Percentiles rank a stretch among this genome's conserved stretches.
These are phyloP conservation scores for Lophotis ruficrista DNA, from an alignment of 2,113 vertebrate species.

Conservation along the genomic window DNA sequence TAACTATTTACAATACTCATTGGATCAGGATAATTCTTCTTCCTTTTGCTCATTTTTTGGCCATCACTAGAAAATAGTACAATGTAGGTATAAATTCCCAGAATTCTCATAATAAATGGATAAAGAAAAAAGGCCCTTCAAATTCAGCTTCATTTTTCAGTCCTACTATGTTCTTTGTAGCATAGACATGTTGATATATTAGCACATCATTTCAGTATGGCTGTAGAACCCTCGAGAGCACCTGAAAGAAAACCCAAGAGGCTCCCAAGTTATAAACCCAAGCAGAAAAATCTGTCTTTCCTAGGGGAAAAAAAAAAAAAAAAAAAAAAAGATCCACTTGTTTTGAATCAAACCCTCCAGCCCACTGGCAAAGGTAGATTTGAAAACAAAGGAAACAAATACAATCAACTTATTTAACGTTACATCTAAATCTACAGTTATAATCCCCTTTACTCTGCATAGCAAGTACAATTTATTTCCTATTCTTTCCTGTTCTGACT, in stretches of 20 bases:
- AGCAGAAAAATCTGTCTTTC: not conserved
- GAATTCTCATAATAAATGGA: not conserved
- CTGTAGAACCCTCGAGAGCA: not conserved
- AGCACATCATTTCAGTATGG: not conserved
- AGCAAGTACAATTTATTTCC: not conserved
- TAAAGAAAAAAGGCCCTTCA: not conserved
- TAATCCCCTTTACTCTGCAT: not conserved
- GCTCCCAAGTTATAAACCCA: not conserved
- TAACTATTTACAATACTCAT: slow-evolving; percentile 85
- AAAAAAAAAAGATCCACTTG: not conserved
- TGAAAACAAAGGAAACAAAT: not conserved
- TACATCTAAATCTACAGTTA: not conserved
- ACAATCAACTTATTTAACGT: not conserved
- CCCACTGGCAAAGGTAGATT: not conserved
- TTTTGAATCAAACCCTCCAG: not conserved
- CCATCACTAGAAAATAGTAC: slow-evolving; percentile 85
- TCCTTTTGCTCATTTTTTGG: slow-evolving; percentile 99
- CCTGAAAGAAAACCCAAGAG: not conserved
- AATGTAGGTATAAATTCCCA: not conserved
- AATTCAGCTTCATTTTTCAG: not conserved
- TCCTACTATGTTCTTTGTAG: not conserved
- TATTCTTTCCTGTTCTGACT: not conserved
- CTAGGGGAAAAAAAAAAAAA: not conserved
- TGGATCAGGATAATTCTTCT: slow-evolving; percentile 98
- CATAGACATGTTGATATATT: not conserved